Percentiles rank a stretch among this genome's conserved stretches.
These are phyloP conservation scores for Azemiops feae DNA, from an alignment of 2,113 vertebrate genomes.

Conservation along the genomic window DNA sequence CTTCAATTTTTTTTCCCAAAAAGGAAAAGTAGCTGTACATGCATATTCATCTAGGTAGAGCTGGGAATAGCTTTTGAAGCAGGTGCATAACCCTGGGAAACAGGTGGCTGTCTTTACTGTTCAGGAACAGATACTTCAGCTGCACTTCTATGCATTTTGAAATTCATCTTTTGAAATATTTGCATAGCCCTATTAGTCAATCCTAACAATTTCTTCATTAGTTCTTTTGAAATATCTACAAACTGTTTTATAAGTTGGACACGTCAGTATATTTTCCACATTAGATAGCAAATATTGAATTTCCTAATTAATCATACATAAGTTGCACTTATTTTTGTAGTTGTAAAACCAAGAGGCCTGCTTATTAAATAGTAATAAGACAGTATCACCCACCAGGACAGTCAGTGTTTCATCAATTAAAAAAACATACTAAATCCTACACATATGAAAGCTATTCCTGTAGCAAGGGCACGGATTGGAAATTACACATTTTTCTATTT, in stretches of 20 bases:
- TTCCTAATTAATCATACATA: background rate
- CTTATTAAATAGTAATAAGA: background rate
- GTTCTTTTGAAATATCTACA: background rate
- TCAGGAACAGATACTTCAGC: background rate
- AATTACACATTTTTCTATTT: background rate
- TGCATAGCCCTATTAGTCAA: background rate
- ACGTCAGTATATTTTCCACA: background rate
- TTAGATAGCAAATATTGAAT: background rate
- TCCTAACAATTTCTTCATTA: background rate
- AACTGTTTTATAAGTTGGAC: background rate
- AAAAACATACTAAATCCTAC: background rate
- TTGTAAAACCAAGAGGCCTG: background rate
- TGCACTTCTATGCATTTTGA: background rate
- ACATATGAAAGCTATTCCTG: background rate
- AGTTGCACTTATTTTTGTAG: background rate
- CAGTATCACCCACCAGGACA: background rate
- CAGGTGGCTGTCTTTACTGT: background rate
- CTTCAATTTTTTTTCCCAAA: background rate
- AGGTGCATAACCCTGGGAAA: background rate
- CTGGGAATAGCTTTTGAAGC: background rate
- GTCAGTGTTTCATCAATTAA: background rate
- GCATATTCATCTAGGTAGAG: background rate
- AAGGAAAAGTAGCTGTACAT: background rate
- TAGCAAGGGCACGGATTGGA: background rate
- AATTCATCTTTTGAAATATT: background rate